phyloP scores from a whole-genome alignment of 2,888 invertebrate genomes.

The Candidula unifasciata region DNA sequence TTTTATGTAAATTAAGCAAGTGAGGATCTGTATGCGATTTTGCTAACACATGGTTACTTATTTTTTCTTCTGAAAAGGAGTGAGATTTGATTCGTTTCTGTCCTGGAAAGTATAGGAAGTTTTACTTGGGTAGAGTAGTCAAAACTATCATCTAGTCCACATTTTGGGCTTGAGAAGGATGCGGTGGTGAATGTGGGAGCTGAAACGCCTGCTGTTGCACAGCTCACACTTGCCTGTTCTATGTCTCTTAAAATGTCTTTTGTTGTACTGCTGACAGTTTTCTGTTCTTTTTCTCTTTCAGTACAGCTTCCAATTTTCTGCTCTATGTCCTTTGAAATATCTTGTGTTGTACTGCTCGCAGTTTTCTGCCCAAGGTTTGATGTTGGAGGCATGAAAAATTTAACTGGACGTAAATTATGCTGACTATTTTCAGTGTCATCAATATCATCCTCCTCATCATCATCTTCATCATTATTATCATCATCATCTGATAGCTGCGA shows the following conservation, averaged over 20 bases:
- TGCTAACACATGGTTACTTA: background rate
- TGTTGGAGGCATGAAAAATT: constrained; percentile 13
- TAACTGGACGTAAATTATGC: background rate
- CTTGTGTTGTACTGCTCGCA: background rate
- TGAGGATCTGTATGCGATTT: background rate
- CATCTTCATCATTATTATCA: constrained; percentile 21
- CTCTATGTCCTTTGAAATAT: background rate
- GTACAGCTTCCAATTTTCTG: no score
- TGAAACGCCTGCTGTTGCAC: no score
- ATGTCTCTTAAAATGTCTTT: background rate
- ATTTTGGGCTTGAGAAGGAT: no score
- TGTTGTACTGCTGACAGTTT: background rate
- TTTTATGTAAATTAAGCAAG: background rate
- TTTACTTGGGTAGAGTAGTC: background rate
- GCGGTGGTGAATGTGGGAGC: no score
- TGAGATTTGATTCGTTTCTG: constrained; percentile 18
- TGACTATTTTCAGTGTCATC: background rate
- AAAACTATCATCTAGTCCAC: background rate
- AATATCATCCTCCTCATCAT: background rate
- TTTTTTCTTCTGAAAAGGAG: background rate
- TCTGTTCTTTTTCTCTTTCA: no score
- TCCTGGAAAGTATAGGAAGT: background rate
- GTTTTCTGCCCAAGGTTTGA: background rate
- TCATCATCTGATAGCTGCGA: constrained; percentile 14
- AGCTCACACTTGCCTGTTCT: no score